Evolutionary conservation across 2,113 vertebrate species (phyloP).

Genomic region (Rhegmatorhina hoffmannsi): DNA sequence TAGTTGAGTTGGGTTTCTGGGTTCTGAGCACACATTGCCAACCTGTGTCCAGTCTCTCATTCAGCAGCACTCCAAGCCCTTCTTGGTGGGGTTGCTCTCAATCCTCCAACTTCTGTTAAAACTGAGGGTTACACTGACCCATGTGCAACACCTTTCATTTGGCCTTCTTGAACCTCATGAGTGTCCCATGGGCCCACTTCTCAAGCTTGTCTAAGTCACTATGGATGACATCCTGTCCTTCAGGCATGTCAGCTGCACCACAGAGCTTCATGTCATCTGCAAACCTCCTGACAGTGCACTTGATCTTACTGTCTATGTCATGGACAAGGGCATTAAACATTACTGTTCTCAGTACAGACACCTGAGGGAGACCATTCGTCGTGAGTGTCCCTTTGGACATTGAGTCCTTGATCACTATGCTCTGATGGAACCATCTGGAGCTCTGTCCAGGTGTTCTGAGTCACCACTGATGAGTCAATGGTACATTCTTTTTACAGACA

Average conservation of each 20-base stretch:
- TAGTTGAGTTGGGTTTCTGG: background rate
- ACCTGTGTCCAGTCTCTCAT: background rate
- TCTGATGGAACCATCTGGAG: background rate
- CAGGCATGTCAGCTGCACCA: background rate
- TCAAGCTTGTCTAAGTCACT: background rate
- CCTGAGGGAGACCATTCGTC: background rate
- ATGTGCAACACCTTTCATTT: background rate
- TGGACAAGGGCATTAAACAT: background rate
- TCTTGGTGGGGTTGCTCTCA: rapidly evolving
- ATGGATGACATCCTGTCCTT: background rate
- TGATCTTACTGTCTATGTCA: background rate
- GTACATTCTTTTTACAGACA: background rate
- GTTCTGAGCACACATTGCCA: rapidly evolving
- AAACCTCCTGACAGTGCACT: background rate
- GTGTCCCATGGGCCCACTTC: background rate
- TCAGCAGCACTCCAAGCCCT: background rate
- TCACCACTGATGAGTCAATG: background rate
- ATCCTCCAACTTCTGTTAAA: background rate
- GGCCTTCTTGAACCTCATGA: background rate
- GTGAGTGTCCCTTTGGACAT: background rate
- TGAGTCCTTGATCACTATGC: background rate
- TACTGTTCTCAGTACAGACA: background rate
- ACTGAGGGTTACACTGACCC: rapidly evolving
- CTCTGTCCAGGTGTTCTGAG: background rate
- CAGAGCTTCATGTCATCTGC: background rate